phyloP scores from a whole-genome alignment of 2,113 vertebrate species.

The Pygoscelis adeliae region DNA sequence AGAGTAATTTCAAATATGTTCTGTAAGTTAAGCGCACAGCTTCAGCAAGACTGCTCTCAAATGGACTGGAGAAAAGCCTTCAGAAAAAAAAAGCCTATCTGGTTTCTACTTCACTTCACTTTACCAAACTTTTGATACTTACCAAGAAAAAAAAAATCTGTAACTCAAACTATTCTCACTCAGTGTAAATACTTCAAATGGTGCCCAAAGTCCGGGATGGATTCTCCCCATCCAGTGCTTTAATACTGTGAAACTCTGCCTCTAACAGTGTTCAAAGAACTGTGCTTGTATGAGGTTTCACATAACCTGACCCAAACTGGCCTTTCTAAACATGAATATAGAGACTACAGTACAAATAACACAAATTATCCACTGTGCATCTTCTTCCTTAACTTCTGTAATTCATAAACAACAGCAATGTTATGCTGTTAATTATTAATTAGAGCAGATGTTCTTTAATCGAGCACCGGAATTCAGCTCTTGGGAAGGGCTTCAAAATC shows the following conservation, averaged over 20 bases:
- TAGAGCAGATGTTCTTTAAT: neutral
- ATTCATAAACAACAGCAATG: neutral
- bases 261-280: neutral
- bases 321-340: neutral
- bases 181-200: neutral
- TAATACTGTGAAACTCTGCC: neutral
- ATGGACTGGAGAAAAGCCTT: neutral
- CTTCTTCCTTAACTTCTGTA: neutral
- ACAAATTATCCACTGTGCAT: neutral
- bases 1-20: neutral
- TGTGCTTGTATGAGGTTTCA: neutral
- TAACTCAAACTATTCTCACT: neutral
- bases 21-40: neutral
- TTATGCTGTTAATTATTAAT: neutral
- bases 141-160: neutral
- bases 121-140: neutral
- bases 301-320: neutral
- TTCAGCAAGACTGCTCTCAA: neutral
- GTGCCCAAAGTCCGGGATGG: neutral
- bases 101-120: neutral
- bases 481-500: neutral
- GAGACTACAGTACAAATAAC: neutral
- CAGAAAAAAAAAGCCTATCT: neutral
- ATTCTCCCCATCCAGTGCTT: neutral
- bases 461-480: neutral